Evolutionary conservation across 2,888 invertebrate genomes (phyloP).

Genomic region (Andrena dorsata): DNA sequence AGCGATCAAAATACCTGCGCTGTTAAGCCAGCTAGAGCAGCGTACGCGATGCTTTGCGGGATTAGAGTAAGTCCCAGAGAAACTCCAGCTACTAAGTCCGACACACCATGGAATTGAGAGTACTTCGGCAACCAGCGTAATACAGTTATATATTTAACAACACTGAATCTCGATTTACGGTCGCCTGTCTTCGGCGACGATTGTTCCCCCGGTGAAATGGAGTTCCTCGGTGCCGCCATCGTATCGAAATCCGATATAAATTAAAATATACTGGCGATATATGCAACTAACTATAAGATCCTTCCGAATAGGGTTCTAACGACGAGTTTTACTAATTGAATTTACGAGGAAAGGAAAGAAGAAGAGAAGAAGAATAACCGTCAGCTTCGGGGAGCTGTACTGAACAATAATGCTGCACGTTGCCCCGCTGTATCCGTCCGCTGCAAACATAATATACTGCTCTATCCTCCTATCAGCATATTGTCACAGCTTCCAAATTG

Average conservation of each 20-base stretch:
- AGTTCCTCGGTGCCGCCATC: conserved; percentile 38
- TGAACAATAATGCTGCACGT: neutral
- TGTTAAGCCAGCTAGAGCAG: conserved; percentile 92
- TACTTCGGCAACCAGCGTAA: conserved; percentile 90
- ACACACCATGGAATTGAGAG: conserved; percentile 88
- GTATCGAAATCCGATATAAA: neutral
- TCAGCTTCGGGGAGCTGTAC: neutral
- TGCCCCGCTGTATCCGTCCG: neutral
- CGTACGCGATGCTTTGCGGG: conserved; percentile 97
- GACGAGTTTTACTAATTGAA: neutral
- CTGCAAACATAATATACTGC: conserved; percentile 16
- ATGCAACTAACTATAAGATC: neutral
- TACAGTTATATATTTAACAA: conserved; percentile 85
- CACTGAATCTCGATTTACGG: conserved; percentile 10
- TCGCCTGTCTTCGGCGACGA: conserved; percentile 14
- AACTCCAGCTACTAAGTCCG: conserved; percentile 95
- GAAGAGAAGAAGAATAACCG: neutral
- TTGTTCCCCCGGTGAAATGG: conserved; percentile 5
- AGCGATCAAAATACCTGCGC: conserved; percentile 88
- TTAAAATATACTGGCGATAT: neutral
- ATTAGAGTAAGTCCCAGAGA: conserved; percentile 96
- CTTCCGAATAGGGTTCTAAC: neutral
- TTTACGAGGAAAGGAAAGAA: neutral
- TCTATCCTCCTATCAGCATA: conserved; percentile 35
- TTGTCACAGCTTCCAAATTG: conserved; percentile 28